phyloP scores from a whole-genome alignment of 2,888 invertebrate species.

The Stictocephala bisonia region DNA sequence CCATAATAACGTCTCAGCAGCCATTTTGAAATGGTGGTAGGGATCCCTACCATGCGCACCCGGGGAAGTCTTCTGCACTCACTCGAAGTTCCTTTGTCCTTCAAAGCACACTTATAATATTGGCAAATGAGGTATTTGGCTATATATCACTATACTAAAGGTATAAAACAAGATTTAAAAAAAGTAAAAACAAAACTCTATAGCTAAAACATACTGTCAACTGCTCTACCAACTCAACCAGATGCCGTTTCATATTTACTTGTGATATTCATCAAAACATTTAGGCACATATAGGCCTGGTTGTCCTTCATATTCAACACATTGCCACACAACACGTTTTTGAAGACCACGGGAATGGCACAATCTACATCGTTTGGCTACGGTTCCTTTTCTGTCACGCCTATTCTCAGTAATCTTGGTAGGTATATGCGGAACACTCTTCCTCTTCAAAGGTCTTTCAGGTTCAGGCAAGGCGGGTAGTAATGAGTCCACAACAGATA shows the following conservation, averaged over 20 bases:
- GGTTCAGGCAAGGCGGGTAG: slow-evolving; percentile 2
- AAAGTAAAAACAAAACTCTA: no score
- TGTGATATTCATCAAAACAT: slow-evolving; percentile 1
- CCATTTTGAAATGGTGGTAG: no score
- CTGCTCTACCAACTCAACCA: neutral
- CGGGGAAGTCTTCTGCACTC: no score
- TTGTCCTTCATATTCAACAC: neutral
- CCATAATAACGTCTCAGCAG: no score
- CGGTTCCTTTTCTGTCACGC: neutral
- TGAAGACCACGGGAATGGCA: neutral
- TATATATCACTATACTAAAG: no score
- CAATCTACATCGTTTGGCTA: slow-evolving; percentile 16
- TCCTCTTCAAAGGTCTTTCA: slow-evolving; percentile 10
- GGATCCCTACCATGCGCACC: no score
- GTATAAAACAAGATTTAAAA: no score
- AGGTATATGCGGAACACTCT: neutral
- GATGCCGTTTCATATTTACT: neutral
- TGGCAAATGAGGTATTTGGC: no score
- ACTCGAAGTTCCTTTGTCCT: no score
- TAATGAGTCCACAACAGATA: slow-evolving; percentile 1
- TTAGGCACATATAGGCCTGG: neutral
- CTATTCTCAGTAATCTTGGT: neutral
- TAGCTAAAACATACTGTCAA: neutral
- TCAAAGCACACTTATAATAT: no score
- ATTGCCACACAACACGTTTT: neutral